Conservation (phyloP, 2,888 invertebrate genomes). For the Allacma fusca region DNA sequence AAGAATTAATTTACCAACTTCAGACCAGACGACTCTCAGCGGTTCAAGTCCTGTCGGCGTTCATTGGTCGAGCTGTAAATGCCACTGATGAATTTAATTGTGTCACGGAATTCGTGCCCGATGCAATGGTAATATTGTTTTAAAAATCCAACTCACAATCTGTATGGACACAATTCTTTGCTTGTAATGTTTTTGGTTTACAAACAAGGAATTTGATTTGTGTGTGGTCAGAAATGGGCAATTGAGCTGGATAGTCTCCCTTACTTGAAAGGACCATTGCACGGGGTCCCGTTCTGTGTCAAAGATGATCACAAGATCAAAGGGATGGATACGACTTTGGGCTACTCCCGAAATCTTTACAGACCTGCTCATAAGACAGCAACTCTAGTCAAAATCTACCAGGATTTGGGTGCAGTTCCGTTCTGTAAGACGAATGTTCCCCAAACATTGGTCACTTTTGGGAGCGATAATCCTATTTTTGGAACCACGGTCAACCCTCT, state of each 20-base stretch:
- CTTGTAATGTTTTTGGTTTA: no score
- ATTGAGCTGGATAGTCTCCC: background rate
- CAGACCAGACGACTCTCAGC: constrained; percentile 51
- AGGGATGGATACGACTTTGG: constrained; percentile 64
- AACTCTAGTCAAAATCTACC: no score
- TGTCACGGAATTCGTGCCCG: constrained; percentile 62
- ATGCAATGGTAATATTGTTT: constrained; percentile 61
- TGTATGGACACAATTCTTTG: no score
- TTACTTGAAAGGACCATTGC: constrained; percentile 62
- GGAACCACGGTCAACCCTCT: no score
- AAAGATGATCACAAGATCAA: constrained; percentile 63
- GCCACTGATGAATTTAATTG: constrained; percentile 61
- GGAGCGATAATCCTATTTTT: no score
- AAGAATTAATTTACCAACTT: constrained; percentile 49
- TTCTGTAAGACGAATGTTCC: no score
- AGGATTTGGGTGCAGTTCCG: no score
- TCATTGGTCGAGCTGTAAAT: constrained; percentile 58
- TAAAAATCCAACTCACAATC: no score
- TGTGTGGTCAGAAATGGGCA: background rate
- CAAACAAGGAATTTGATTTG: no score
- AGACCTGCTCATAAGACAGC: no score
- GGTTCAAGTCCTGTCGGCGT: constrained; percentile 54
- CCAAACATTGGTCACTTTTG: no score
- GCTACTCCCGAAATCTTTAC: no score
- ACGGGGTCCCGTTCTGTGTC: constrained; percentile 63